These are phyloP conservation scores for Sympetrum striolatum DNA, from an alignment of 2,888 invertebrate genomes.

Conservation along the genomic window DNA sequence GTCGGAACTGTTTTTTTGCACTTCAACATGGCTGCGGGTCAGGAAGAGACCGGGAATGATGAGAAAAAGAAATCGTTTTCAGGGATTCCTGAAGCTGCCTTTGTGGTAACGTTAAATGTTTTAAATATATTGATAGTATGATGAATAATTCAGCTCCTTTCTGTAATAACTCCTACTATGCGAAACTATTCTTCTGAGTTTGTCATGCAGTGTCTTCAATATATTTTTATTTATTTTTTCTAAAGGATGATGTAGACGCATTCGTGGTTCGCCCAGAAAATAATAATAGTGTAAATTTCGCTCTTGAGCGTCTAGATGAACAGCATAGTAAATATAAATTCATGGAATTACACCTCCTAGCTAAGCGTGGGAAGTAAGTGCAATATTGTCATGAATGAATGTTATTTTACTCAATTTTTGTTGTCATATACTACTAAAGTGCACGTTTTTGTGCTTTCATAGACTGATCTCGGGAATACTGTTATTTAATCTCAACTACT, in stretches of 20 bases:
- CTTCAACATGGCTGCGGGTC: slow-evolving; percentile 17
- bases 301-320: slow-evolving; percentile 86
- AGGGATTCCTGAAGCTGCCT: slow-evolving; percentile 86
- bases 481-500: not conserved
- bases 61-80: slow-evolving; percentile 71
- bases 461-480: no score
- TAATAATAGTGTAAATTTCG: slow-evolving; percentile 81
- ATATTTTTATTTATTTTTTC: slow-evolving; percentile 49
- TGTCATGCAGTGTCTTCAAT: not conserved
- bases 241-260: slow-evolving; percentile 91
- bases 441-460: not conserved
- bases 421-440: not conserved
- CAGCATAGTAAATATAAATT: slow-evolving; percentile 96
- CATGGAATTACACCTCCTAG: slow-evolving; percentile 91
- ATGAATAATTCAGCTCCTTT: not conserved
- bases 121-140: slow-evolving; percentile 24
- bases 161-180: not conserved
- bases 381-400: not conserved
- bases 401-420: not conserved
- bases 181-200: not conserved
- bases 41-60: slow-evolving; percentile 1
- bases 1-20: not conserved
- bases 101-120: slow-evolving; percentile 72
- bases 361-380: slow-evolving; percentile 76
- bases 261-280: slow-evolving; percentile 88